Base-by-base conservation (phyloP, 2,113 vertebrate species). In the Dipodomys ordii region DNA sequence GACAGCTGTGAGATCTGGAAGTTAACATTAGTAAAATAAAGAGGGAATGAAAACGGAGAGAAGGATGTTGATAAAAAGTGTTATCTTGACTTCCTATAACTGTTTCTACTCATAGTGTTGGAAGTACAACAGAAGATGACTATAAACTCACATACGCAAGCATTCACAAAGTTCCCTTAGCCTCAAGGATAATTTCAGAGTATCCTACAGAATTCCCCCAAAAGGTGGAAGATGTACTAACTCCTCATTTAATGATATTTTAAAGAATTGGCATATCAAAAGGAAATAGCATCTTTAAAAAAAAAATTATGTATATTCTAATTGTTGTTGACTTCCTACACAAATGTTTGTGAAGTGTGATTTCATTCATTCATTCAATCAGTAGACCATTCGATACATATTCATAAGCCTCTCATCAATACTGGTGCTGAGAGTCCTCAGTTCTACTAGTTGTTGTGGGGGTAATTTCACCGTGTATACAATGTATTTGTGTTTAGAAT, bases 201-300 rank as follows among this genome's bases (percentile, higher is more conserved):
- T 30, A 87, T 18, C 28, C 39, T 62, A 1, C 28, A 74, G 93
- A 78, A 53, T 46, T 19, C 30, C 28, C 74, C 71, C 64, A 39
- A 69, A 60, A 95, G n/a, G 65, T 67, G 62, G 28, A 94, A 91
- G 57, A 85, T 39, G 83, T 72, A 13, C 67, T 81, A 35, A 90
- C 84, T 67, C 71, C 49, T 92, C 87, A 85, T 74, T 18, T 53
- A 74, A 69, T 62, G 49, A 25, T 87, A 83, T 85, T 62, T 64
- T 49, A 44, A 72, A 88, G 90, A 88, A 87, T 11, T 91, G 88
- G 88, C 90, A 81, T 90, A 5, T 64, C n/a, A 86, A 80, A 65
- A 96, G 77, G 22, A 96, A 96, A 86, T 49, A 23, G n/a, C 0
- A 30, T n/a, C 76, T 93, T 95, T 93, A 49, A 69, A 22, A 27